Conservation (phyloP, 1,140 invertebrate species). For the Aradophagus sp. region DNA sequence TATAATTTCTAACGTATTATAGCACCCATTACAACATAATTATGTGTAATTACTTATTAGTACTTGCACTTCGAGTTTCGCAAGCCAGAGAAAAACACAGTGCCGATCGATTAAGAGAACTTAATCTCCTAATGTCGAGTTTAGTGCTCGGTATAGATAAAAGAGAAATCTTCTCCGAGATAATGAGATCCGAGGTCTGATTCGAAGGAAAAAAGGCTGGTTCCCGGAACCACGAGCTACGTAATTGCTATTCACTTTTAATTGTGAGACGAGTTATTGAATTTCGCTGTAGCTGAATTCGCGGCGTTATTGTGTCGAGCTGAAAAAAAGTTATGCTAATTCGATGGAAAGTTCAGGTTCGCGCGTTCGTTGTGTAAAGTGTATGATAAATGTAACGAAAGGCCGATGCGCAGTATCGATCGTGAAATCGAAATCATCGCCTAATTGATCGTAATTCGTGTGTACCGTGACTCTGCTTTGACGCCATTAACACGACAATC, state of each 20-base stretch:
- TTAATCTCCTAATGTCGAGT: slow-evolving; percentile 29
- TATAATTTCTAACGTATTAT: slow-evolving; percentile 47
- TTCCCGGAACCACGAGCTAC: slow-evolving; percentile 22
- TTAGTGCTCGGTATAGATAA: slow-evolving; percentile 19
- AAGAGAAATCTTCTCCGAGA: slow-evolving; percentile 33
- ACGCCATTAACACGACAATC: slow-evolving; percentile 12
- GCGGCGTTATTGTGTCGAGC: slow-evolving; percentile 24
- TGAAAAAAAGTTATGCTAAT: slow-evolving; percentile 19
- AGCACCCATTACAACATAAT: slow-evolving; percentile 56
- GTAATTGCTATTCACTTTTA: slow-evolving; percentile 11
- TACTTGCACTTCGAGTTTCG: slow-evolving; percentile 47
- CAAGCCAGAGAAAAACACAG: slow-evolving; percentile 37
- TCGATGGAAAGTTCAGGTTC: slow-evolving; percentile 18
- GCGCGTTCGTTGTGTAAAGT: background rate
- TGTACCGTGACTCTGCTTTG: slow-evolving; percentile 10
- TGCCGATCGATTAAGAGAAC: slow-evolving; percentile 19
- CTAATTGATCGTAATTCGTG: slow-evolving; percentile 21
- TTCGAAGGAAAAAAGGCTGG: slow-evolving; percentile 15
- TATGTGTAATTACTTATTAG: slow-evolving; percentile 55
- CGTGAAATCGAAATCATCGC: background rate
- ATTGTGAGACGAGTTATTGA: slow-evolving; percentile 35
- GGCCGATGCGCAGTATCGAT: slow-evolving; percentile 3
- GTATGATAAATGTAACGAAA: slow-evolving; percentile 3
- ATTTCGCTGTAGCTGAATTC: slow-evolving; percentile 7
- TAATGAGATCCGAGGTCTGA: slow-evolving; percentile 4